Conservation (phyloP, 2,888 invertebrate genomes). For the Crioceris asparagi region DNA sequence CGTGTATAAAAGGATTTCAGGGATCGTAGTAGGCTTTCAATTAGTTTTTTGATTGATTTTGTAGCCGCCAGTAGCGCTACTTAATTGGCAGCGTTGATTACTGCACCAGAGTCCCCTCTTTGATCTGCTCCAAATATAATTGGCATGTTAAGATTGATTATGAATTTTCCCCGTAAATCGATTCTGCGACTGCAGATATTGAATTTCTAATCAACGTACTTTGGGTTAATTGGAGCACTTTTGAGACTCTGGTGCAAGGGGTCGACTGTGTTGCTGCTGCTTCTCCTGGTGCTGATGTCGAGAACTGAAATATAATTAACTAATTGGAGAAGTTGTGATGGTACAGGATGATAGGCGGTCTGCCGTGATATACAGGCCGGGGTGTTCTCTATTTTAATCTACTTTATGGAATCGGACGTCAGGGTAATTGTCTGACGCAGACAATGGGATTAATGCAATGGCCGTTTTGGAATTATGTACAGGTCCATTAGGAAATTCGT, state of each 20-base stretch:
- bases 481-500: too few relatives aligned
- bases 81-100: slow-evolving; percentile 40
- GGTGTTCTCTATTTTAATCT: too few relatives aligned
- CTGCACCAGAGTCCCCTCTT: slow-evolving; percentile 33
- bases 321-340: too few relatives aligned
- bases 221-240: slow-evolving; percentile 24
- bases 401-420: too few relatives aligned
- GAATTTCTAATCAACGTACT: slow-evolving; percentile 30
- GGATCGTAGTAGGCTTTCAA: slow-evolving; percentile 38
- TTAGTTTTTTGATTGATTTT: slow-evolving; percentile 40
- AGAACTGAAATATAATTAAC: too few relatives aligned
- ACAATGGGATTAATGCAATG: too few relatives aligned
- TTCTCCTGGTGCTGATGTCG: too few relatives aligned
- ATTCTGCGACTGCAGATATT: slow-evolving; percentile 28
- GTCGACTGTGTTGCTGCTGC: too few relatives aligned
- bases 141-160: slow-evolving; percentile 39
- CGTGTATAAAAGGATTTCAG: slow-evolving; percentile 30
- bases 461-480: too few relatives aligned
- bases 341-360: too few relatives aligned
- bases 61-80: slow-evolving; percentile 36
- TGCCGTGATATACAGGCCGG: too few relatives aligned
- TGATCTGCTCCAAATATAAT: slow-evolving; percentile 37
- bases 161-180: slow-evolving; percentile 37
- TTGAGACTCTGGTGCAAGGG: slow-evolving; percentile 20
- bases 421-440: too few relatives aligned